Conservation (phyloP, 1,140 invertebrate genomes). For the Trialeurodes vaporariorum region DNA sequence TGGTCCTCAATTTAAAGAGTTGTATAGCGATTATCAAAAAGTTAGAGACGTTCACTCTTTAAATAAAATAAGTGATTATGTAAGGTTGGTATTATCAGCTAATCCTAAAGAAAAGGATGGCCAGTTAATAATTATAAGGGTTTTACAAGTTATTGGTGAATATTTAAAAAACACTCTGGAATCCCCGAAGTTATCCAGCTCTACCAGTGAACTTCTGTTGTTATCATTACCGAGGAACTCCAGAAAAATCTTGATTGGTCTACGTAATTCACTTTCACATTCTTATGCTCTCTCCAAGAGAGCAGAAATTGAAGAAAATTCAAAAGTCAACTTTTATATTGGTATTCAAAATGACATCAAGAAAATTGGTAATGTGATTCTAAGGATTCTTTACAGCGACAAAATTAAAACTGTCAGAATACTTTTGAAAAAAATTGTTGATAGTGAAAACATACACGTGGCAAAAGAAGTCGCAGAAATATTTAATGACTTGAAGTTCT, state of each 20-base stretch:
- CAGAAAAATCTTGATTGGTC: not conserved
- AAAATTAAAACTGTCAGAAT: not conserved
- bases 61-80: slow-evolving; percentile 16
- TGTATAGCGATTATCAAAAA: slow-evolving; percentile 20
- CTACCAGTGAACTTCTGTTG: slow-evolving; percentile 3
- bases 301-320: slow-evolving; percentile 6
- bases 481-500: not conserved
- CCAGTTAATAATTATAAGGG: slow-evolving; percentile 8
- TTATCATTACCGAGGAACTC: not conserved
- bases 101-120: slow-evolving; percentile 11
- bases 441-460: slow-evolving; percentile 1
- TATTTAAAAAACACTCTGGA: slow-evolving; percentile 12
- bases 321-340: not conserved
- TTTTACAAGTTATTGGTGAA: slow-evolving; percentile 15
- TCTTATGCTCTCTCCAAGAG: not conserved
- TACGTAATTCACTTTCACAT: slow-evolving; percentile 9
- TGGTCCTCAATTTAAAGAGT: slow-evolving; percentile 17
- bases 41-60: slow-evolving; percentile 22
- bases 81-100: not conserved
- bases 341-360: slow-evolving; percentile 7
- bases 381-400: not conserved
- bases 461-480: not conserved
- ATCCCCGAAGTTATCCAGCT: slow-evolving; percentile 8
- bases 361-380: not conserved
- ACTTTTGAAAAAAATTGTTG: not conserved